Base-by-base conservation (phyloP, 92 coral and sea anemone genomes). In the Epizoanthus stellaris region DNA sequence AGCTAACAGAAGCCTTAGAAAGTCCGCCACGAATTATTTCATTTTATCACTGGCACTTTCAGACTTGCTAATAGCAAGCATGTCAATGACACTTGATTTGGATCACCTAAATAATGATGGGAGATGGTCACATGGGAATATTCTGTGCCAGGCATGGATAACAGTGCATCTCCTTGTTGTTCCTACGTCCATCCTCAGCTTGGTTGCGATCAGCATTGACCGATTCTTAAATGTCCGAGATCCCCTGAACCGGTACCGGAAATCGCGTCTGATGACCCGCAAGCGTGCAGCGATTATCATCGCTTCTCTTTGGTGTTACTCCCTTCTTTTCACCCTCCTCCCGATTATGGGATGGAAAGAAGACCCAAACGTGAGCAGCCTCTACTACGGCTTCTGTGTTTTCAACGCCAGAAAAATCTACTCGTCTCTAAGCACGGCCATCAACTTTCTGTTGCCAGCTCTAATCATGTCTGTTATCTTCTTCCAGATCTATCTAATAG, bases 261-360 rank as follows among this genome's bases (percentile, higher is more conserved):
- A 73, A 36, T 82, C 85, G 6, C 90, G 89, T 8, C 85, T 90
- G 67, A 75, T 90, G 85, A 86, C 90, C 11, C 72, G 75, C 66
- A 81, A 69, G 42, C 73, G 80, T 42, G 88, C 88, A 14, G 10
- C 81, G 9, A 13, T 62, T 17, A 36, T 86, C 34, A 80, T 86
- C 56, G 75, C 79, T 4, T 5, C 49, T 17, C 64, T 93, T 2
- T 90, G 96, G 96, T 49, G 77, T 15, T 93, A 90, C 85, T 88
- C 90, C 23, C 52, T 93, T n/a, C 43, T 90, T 4, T 93, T 93
- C 70, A 86, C 96, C 17, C 80, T 88, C 1, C 67, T 85, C 6
- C 96, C 96, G 6, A 76, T 67, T 53, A 63, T 93, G 88, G 94
- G 96, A 2, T 90, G 96, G 93, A 90, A 88, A 53, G 34, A 9